Conservation (phyloP, 2,113 vertebrate species). For the Pseudorhombus dupliciocellatus region DNA sequence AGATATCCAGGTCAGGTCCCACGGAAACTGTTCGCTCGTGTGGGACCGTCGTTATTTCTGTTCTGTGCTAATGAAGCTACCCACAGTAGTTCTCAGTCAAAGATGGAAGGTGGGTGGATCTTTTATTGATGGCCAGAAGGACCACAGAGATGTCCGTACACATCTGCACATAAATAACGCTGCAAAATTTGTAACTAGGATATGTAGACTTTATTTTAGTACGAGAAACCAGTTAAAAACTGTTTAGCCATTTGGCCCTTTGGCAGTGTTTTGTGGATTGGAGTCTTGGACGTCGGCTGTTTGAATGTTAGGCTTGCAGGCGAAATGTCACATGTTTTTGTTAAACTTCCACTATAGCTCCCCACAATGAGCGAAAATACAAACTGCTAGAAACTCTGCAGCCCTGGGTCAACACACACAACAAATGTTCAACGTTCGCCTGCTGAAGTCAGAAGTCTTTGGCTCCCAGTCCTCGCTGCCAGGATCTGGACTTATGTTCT, state of each 20-base stretch:
- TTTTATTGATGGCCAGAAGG: slow-evolving; percentile 27
- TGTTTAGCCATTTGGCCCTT: no score
- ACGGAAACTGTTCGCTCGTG: no score
- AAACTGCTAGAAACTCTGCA: slow-evolving; percentile 15
- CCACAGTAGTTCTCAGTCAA: no score
- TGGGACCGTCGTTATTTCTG: no score
- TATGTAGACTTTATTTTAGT: no score
- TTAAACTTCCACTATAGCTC: not conserved
- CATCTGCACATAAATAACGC: slow-evolving; percentile 27
- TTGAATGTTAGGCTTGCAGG: not conserved
- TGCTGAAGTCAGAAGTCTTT: slow-evolving; percentile 2
- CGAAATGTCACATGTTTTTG: not conserved
- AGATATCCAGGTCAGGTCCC: not conserved
- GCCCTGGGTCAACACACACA: not conserved
- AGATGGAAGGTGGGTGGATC: not conserved
- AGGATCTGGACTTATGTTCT: slow-evolving; percentile 15
- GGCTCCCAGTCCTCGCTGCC: not conserved
- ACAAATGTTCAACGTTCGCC: not conserved
- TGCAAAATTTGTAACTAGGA: no score
- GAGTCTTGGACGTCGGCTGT: no score
- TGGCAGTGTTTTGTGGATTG: no score
- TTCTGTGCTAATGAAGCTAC: no score
- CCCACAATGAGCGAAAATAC: not conserved
- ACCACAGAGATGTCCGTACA: slow-evolving; percentile 20
- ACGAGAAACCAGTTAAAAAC: no score